Evolutionary conservation across 2,888 invertebrate species (phyloP), one percentile per base, ranked within the genome.

Genomic region (Girardia tigrina): DNA sequence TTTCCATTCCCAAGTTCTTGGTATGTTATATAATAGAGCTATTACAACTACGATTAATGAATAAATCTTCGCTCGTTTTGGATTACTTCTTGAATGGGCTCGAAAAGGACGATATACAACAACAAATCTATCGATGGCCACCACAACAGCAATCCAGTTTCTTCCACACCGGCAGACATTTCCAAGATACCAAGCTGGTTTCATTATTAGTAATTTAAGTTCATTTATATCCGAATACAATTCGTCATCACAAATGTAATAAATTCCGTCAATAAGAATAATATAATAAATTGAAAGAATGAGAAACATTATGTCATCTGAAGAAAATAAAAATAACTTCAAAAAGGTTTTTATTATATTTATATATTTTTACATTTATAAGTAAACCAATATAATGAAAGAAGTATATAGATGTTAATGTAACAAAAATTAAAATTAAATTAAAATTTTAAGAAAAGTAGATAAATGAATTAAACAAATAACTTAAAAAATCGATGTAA

Each of bases 201-300:
- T 23, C 74, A 74, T 14, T 23, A 72, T n/a, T 23, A 23, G 28
- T 8, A 6, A 28, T 28, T 28, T 28, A 8, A 70, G 8, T 8
- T 20, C 6, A 12, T 23, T 8, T 12, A 8, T 8, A 26, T 20
- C 20, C 28, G n/a, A 23, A 8, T 28, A 29, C 28, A 23, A 26
- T 8, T 14, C n/a, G 16, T 26, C 26, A 26, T 74, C 74, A 23
- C 26, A 23, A 75, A 26, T 16, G 2, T 27, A 20, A 28, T 20
- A 70, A 28, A 74, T 20, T 70, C 74, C 74, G 16, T 74, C 26
- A 14, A 26, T 23, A n/a, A 74, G 23, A 42, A 73, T 26, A 26
- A 74, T 74, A 75, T 74, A 74, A 71, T 72, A 75, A 20, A 75
- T 27, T 1, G 74, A 74, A 70, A 74, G 74, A 20, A 72, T 26